Evolutionary conservation across 2,113 vertebrate species (phyloP), one percentile per base, ranked within the genome.

Genomic region (Phainopepla nitens): DNA sequence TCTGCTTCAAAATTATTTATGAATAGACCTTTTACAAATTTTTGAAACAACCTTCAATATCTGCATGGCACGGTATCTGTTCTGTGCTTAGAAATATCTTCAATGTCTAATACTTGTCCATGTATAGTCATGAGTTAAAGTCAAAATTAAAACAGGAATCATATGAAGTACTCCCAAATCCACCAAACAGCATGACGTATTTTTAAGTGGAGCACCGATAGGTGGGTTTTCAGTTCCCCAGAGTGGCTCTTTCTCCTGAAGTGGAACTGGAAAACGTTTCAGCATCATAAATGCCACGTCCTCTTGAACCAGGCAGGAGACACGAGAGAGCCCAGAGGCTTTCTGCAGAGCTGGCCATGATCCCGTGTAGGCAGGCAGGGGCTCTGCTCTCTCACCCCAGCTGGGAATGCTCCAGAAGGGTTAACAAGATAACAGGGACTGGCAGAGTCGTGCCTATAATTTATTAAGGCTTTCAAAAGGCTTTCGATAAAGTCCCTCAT

Each of bases 391-490:
- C 62, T 80, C 92, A 73, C 45, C 39, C 1, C 6, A 39, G 33
- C 76, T 77, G 41, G 58, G 61, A 91, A 61, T 62, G 45, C 82
- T 90, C 49, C 72, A 75, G 76, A 90, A 93, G 89, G 70, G 91
- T 97, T 96, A 96, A 89, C 25, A 73, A 93, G 92, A 82, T 72
- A 89, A 82, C 58, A 87, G 53, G 31, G 87, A 82, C 70, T 71
- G 65, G 15, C 35, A 27, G 50, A 89, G n/a, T 45, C 0, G 0
- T 85, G 88, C 56, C 66, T 87, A 80, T 96, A 96, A 96, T 94
- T 95, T 96, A 97, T 97, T 96, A 93, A 92, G 86, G 84, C 91
- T 97, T 95, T 94, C 77, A 86, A 95, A 97, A 96, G 68, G 87
- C 91, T 96, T 97, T 96, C 96, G 96, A 97, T 96, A 92, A 91